Evolutionary conservation across 2,797 vertebrate species (phyloP), one percentile per base, ranked within the genome.

Genomic region (Channa striata): DNA sequence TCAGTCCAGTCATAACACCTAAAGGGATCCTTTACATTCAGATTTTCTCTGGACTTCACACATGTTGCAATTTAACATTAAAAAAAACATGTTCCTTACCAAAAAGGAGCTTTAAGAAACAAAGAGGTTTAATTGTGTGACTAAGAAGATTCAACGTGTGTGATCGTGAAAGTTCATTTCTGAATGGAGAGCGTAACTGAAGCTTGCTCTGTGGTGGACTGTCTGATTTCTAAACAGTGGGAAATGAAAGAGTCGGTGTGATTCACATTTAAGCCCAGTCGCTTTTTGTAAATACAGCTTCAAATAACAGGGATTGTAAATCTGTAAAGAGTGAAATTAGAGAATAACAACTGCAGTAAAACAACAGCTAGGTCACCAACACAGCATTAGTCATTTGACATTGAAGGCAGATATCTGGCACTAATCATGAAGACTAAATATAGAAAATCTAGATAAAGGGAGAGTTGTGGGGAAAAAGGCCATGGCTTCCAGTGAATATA

Each of bases 171-270:
- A n/a, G n/a, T n/a, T n/a, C n/a, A 14, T 36, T 12, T 61, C 2
- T 42, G 20, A 67, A 25, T 23, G 20, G 23, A 50, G 10, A 33
- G 53, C 57, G 64, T 25, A 19, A 69, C n/a, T 42, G n/a, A 54
- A 52, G 33, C n/a, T 59, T 23, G 42, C 23, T 57, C 14, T 44
- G 16, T 14, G 37, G 20, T 47, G 85, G 81, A 87, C 77, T 85
- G 83, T 72, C 60, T 67, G 30, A 50, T 48, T 60, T 59, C 20
- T 56, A 63, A 46, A 47, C n/a, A 16, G 3, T 17, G 4, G 52
- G 12, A 66, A 34, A 57, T 0, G n/a, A 64, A 1, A 23, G 2
- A 36, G 6, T 2, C 43, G 33, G 6, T 46, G 61, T 60, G 12
- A 46, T 19, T 58, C 19, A 16, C 57, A 58, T 72, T 60, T 8